Percentiles rank a stretch among this genome's conserved stretches.
phyloP scores from a whole-genome alignment of 2,888 invertebrate species.

The Andrena chrysosceles region DNA sequence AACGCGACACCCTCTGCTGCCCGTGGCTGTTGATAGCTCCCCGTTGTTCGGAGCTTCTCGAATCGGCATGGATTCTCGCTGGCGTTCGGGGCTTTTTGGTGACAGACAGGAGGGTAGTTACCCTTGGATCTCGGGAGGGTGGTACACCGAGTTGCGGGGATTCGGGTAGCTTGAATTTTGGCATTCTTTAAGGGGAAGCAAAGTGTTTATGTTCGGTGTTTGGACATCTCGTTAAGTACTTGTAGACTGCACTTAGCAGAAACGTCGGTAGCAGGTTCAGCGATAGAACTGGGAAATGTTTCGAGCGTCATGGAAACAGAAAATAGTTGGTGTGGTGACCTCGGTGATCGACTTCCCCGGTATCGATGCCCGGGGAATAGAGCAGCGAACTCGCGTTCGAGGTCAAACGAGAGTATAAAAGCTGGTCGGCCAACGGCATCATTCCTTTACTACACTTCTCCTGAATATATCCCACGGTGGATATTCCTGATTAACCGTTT shows the following conservation, averaged over 20 bases:
- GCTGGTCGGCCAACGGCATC: conserved; percentile 47
- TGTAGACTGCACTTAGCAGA: neutral
- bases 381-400: conserved; percentile 52
- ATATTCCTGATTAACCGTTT: neutral
- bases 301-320: conserved; percentile 16
- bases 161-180: neutral
- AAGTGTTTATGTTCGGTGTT: no score
- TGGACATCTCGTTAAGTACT: neutral
- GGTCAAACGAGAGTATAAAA: conserved; percentile 58
- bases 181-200: neutral
- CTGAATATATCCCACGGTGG: neutral
- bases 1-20: conserved; percentile 41
- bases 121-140: neutral
- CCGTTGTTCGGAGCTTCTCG: neutral
- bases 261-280: neutral
- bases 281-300: neutral
- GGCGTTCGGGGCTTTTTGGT: neutral
- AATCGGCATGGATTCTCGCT: neutral
- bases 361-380: conserved; percentile 64
- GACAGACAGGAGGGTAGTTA: neutral
- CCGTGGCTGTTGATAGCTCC: no score
- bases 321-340: conserved; percentile 54
- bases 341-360: conserved; percentile 54
- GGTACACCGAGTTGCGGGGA: neutral
- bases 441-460: conserved; percentile 10